Percentiles rank a stretch among this genome's conserved stretches.
Conservation (phyloP, 2,113 vertebrate species). For the Morone saxatilis region DNA sequence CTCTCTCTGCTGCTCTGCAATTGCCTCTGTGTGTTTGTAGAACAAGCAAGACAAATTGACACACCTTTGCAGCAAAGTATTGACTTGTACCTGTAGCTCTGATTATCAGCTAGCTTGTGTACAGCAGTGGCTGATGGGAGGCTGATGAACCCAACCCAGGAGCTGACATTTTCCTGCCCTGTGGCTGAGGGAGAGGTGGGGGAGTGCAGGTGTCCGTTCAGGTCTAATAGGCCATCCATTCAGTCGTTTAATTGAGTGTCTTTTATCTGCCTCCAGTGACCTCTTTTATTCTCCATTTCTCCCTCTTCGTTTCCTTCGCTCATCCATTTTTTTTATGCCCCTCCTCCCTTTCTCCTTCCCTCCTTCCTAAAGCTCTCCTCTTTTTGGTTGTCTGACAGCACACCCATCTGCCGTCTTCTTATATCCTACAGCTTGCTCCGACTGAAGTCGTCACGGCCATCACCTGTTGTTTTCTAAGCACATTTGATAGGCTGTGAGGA, state of each 20-base stretch:
- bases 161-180: constrained; percentile 75
- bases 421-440: constrained; percentile 24
- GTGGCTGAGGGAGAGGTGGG: constrained; percentile 36
- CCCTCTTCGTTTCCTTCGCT: constrained; percentile 52
- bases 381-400: constrained; percentile 19
- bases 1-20: constrained; percentile 13
- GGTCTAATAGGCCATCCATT: constrained; percentile 79
- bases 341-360: not conserved
- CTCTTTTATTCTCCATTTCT: constrained; percentile 75
- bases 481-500: constrained; percentile 39
- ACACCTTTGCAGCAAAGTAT: constrained; percentile 68
- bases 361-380: constrained; percentile 14
- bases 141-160: constrained; percentile 72
- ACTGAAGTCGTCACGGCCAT: constrained; percentile 47
- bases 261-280: constrained; percentile 80
- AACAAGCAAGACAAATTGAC: constrained; percentile 51
- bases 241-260: constrained; percentile 80
- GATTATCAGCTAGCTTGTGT: constrained; percentile 67
- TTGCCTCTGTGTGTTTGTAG: constrained; percentile 51
- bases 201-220: constrained; percentile 74
- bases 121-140: constrained; percentile 64
- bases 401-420: constrained; percentile 28
- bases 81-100: constrained; percentile 63
- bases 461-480: constrained; percentile 61
- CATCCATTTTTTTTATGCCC: constrained; percentile 37